Evolutionary conservation across 2,888 invertebrate genomes (phyloP).

Genomic region (Steinernema scapterisci): DNA sequence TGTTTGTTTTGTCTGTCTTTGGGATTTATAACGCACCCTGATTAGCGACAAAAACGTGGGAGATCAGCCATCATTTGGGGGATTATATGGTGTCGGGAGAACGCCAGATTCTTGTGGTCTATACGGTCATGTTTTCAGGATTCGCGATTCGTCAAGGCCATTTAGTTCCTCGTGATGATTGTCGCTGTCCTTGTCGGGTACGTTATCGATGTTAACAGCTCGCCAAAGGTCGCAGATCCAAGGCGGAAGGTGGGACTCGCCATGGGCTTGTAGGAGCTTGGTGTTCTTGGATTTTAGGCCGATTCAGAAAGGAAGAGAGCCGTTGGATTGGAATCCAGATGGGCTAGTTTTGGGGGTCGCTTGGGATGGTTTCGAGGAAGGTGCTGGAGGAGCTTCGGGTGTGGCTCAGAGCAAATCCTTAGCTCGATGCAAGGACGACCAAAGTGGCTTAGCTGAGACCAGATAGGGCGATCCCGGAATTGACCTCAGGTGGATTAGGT

Average conservation of each 20-base stretch:
- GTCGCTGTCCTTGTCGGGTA: neutral
- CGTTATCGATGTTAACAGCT: neutral
- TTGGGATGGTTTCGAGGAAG: too few species aligned
- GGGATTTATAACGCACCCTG: neutral
- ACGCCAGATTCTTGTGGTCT: neutral
- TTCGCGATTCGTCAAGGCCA: neutral
- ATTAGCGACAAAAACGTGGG: neutral
- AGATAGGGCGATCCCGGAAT: too few species aligned
- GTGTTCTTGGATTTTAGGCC: too few species aligned
- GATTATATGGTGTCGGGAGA: neutral
- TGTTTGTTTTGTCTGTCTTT: neutral
- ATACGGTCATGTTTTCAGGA: neutral
- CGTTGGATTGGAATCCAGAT: too few species aligned
- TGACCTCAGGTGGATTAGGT: too few species aligned
- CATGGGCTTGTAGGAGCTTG: too few species aligned
- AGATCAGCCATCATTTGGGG: neutral
- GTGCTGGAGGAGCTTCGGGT: too few species aligned
- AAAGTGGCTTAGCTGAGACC: too few species aligned
- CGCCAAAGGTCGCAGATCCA: constrained; percentile 4
- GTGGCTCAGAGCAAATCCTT: too few species aligned
- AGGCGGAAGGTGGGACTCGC: neutral
- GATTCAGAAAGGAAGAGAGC: too few species aligned
- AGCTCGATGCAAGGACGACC: too few species aligned
- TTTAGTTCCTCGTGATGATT: neutral
- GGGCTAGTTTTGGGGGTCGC: too few species aligned